A percentile compares a stretch with the other conserved stretches of the same genome.
Conservation (phyloP, 2,888 invertebrate genomes). For the Brachypterus glaber region DNA sequence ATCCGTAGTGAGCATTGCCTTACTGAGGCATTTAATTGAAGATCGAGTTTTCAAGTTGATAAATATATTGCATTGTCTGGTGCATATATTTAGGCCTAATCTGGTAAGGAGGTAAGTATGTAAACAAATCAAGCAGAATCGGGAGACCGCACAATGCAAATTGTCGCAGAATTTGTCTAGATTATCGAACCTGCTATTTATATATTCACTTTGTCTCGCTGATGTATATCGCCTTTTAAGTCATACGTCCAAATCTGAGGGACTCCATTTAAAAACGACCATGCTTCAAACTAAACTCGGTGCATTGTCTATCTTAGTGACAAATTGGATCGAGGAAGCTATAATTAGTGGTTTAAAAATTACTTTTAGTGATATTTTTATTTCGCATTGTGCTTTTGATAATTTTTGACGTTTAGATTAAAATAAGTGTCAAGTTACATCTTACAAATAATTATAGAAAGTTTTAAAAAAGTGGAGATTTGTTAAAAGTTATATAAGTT, state of each 20-base stretch:
- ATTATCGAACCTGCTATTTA: constrained; percentile 36
- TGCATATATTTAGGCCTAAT: constrained; percentile 38
- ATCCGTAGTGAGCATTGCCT: constrained; percentile 25
- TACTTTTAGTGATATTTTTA: no score
- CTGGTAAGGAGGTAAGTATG: constrained; percentile 36
- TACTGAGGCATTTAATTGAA: constrained; percentile 36
- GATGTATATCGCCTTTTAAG: constrained; percentile 31
- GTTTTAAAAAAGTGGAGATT: no score
- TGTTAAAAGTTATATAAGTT: no score
- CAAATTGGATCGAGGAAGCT: no score
- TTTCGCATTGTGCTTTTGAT: no score
- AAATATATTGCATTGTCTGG: constrained; percentile 35
- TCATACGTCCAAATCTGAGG: constrained; percentile 5
- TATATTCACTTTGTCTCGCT: constrained; percentile 31
- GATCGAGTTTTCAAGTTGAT: constrained; percentile 33
- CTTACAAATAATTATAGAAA: no score
- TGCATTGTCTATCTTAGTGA: no score
- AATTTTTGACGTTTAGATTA: no score
- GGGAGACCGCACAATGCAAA: constrained; percentile 40
- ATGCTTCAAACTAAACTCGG: no score
- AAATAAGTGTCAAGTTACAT: no score
- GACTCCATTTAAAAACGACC: no score
- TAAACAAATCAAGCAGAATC: constrained; percentile 38
- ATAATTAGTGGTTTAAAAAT: no score
- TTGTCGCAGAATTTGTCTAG: constrained; percentile 42